phyloP scores from a whole-genome alignment of 1,140 invertebrate species.

The Pachyrhynchus sulphureomaculatus region DNA sequence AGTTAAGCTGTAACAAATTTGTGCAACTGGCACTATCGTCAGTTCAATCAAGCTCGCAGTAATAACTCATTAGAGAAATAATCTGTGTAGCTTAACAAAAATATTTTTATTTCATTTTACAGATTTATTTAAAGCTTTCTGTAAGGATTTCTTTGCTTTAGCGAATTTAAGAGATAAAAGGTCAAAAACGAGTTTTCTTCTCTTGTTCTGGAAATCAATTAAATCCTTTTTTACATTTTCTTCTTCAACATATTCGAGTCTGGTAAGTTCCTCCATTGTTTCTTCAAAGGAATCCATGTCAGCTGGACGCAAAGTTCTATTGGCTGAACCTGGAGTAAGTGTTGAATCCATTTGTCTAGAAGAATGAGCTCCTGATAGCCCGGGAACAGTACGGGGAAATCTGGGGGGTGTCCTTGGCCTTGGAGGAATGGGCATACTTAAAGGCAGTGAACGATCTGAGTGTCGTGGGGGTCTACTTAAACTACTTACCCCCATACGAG shows the following conservation, averaged over 20 bases:
- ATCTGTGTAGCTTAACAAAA: too few relatives aligned
- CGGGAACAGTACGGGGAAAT: background rate
- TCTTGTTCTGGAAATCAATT: conserved; percentile 12
- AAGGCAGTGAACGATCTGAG: background rate
- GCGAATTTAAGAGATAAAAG: background rate
- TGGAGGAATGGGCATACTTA: background rate
- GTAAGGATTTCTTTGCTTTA: conserved; percentile 14
- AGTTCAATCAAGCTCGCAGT: too few relatives aligned
- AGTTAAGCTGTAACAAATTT: too few relatives aligned
- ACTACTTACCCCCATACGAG: conserved; percentile 1
- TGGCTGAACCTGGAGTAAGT: background rate
- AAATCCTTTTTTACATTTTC: conserved; percentile 20
- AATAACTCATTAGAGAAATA: too few relatives aligned
- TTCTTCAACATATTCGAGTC: conserved; percentile 19
- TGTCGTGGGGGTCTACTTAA: background rate
- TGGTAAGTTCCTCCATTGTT: conserved; percentile 8
- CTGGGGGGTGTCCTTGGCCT: background rate
- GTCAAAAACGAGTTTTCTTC: conserved; percentile 14
- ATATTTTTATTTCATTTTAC: too few relatives aligned
- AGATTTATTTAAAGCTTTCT: conserved; percentile 13
- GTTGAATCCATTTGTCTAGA: conserved; percentile 1
- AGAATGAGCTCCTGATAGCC: background rate
- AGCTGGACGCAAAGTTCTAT: background rate
- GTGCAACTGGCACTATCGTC: too few relatives aligned
- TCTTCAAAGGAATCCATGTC: conserved; percentile 2